phyloP scores from a whole-genome alignment of 2,113 vertebrate genomes.

The Oreochromis spilurus region DNA sequence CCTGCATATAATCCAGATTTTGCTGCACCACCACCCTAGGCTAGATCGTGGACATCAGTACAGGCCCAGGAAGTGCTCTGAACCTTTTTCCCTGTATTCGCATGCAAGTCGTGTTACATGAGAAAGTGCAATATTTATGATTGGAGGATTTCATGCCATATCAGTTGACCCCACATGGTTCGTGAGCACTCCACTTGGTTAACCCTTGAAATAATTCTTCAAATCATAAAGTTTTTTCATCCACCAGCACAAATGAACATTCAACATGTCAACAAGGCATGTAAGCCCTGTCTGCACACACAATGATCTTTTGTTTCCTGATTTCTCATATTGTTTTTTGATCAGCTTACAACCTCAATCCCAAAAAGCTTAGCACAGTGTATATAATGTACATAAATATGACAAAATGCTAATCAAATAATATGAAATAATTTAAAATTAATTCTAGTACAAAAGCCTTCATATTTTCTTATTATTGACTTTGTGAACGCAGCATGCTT shows the following conservation, averaged over 20 bases:
- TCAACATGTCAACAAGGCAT: no score
- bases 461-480: no score
- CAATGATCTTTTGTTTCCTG: not conserved
- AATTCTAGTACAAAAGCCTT: not conserved
- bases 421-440: not conserved
- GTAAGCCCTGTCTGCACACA: no score
- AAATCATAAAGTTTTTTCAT: no score
- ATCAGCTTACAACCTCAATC: not conserved
- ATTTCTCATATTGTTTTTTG: not conserved
- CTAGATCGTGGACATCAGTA: constrained; percentile 52
- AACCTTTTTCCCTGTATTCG: rapidly evolving
- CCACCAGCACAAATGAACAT: no score
- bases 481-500: no score
- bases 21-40: constrained; percentile 74
- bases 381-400: no score
- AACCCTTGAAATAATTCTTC: not conserved
- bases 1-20: constrained; percentile 87
- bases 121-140: not conserved
- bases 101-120: not conserved
- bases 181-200: not conserved
- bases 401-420: no score
- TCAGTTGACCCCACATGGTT: not conserved
- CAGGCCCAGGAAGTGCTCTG: not conserved
- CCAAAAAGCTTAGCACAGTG: not conserved
- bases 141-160: not conserved